Evolutionary conservation across 2,113 vertebrate species (phyloP).

Genomic region (Pollimyrus isidori): DNA sequence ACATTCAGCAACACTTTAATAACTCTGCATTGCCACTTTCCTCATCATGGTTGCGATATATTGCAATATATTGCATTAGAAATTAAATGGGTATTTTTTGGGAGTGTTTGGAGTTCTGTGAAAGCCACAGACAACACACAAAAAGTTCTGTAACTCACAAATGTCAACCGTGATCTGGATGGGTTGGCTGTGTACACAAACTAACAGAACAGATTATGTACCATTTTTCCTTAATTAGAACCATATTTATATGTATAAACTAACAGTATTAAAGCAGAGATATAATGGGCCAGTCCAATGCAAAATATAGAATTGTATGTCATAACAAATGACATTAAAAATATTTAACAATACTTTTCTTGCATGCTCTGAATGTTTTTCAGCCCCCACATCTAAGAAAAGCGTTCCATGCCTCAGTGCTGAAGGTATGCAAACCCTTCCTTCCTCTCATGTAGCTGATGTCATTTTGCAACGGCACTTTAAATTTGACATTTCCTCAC

Average conservation of each 20-base stretch:
- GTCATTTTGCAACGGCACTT: neutral
- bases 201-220: neutral
- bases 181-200: neutral
- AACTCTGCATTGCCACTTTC: neutral
- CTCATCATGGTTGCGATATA: neutral
- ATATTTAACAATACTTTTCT: neutral
- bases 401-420: neutral
- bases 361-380: neutral
- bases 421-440: neutral
- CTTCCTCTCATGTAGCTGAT: neutral
- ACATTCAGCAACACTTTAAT: neutral
- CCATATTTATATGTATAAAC: neutral
- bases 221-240: neutral
- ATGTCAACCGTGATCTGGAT: neutral
- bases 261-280: neutral
- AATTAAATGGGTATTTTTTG: neutral
- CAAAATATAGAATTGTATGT: neutral
- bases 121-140: neutral
- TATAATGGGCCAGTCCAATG: neutral
- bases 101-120: neutral
- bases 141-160: neutral
- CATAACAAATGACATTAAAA: neutral
- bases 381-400: neutral
- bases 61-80: neutral
- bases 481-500: neutral